Base-by-base conservation (phyloP, 2,113 vertebrate genomes). In the Burhinus bistriatus region DNA sequence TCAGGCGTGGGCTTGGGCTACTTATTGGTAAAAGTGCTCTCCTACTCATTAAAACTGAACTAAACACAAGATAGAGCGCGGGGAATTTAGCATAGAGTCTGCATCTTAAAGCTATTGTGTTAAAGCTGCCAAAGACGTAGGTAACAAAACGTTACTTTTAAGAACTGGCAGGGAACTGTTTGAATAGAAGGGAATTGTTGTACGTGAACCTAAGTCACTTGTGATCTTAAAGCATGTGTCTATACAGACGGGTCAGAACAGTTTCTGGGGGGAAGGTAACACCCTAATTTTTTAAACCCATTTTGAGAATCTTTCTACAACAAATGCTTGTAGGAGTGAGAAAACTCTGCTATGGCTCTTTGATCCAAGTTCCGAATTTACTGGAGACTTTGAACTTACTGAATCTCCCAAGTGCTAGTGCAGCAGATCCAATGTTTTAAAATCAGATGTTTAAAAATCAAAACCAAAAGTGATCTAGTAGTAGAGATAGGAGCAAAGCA, bases 381-480 rank as follows among this genome's bases (percentile, higher is more conserved):
- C 84, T 45, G 54, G 36, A 84, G 73, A 32, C 78, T 91, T 91
- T 72, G 49, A 89, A 86, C 29, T 75, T 90, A 9, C 52, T 36
- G 47, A 57, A 42, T 91, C 13, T 96, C 57, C 66, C 40, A 73
- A 87, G 75, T 44, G 66, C 69, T 76, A 59, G 47, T n/a, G 61
- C 62, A 92, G 54, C 61, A 72, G 57, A 89, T 77, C 27, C n/a
- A 36, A 2, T 71, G 40, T 89, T 91, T 95, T 89, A 72, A 93
- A 95, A 89, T 89, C 47, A 93, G 77, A 84, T 70, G 64, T 62
- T 92, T 71, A 70, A 94, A 94, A 93, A 89, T 89, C 40, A 83
- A 95, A 92, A 9, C 34, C 38, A 62, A 51, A 87, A 93, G 54
- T 66, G 29, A 73, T 83, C 32, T 77, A 71, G 29, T 38, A 72